These are phyloP conservation scores for Ophraella communa DNA, from an alignment of 2,888 invertebrate species.

Conservation along the genomic window DNA sequence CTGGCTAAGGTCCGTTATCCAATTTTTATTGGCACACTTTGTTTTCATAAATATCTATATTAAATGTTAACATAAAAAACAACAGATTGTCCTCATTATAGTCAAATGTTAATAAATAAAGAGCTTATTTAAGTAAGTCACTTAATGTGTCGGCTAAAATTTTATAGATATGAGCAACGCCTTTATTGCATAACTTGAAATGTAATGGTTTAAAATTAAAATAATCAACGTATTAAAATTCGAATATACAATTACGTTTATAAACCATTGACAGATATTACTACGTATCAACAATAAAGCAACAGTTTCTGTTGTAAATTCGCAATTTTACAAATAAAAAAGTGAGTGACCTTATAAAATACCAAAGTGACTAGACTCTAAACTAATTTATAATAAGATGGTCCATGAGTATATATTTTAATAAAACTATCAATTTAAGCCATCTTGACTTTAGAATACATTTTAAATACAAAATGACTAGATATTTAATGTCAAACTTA, in stretches of 20 bases:
- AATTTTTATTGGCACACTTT: constrained; percentile 51
- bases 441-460: neutral
- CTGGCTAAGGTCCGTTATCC: constrained; percentile 44
- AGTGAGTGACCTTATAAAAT: neutral
- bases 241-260: neutral
- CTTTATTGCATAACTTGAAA: neutral
- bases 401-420: neutral
- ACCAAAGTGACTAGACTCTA: neutral
- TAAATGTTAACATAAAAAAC: constrained; percentile 55
- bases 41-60: constrained; percentile 44
- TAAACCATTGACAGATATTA: neutral
- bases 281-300: neutral
- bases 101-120: constrained; percentile 56
- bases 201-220: neutral
- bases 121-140: constrained; percentile 42
- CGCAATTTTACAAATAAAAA: neutral
- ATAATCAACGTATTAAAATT: neutral
- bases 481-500: constrained; percentile 39
- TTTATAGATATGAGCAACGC: neutral
- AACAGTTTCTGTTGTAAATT: neutral
- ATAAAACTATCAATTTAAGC: neutral
- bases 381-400: neutral
- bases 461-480: constrained; percentile 32
- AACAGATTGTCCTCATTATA: constrained; percentile 61
- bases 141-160: neutral